These are phyloP conservation scores for Asteroscopus sphinx DNA, from an alignment of 2,888 invertebrate genomes.

Conservation along the genomic window DNA sequence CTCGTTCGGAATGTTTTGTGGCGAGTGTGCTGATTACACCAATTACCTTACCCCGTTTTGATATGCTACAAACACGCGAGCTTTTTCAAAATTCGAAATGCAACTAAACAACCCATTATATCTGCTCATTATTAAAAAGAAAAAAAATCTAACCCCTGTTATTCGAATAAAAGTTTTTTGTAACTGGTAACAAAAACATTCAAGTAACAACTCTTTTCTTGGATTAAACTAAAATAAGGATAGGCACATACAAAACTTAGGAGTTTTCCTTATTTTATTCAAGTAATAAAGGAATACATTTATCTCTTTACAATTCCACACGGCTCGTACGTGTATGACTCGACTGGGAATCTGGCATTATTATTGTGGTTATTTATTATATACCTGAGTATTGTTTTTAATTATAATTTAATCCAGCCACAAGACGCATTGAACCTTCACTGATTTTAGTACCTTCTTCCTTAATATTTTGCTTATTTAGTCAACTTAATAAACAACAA, in stretches of 20 bases:
- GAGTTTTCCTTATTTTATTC: too few relatives aligned
- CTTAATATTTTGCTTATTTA: too few relatives aligned
- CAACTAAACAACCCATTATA: conserved; percentile 27
- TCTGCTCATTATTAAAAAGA: conserved; percentile 45
- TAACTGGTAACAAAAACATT: neutral
- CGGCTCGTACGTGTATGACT: too few relatives aligned
- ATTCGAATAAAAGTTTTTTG: conserved; percentile 27
- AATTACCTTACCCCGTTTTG: conserved; percentile 55
- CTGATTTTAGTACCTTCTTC: too few relatives aligned
- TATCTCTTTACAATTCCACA: too few relatives aligned
- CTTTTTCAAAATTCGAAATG: conserved; percentile 48
- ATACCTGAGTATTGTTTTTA: too few relatives aligned
- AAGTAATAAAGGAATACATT: conserved; percentile 4
- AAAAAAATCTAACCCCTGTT: conserved; percentile 23
- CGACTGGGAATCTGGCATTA: too few relatives aligned
- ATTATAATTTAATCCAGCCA: too few relatives aligned
- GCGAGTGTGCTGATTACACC: conserved; percentile 44
- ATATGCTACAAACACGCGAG: conserved; percentile 54
- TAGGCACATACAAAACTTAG: too few relatives aligned
- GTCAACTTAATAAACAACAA: neutral
- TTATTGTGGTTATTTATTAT: too few relatives aligned
- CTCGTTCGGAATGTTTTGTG: conserved; percentile 46
- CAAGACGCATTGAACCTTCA: too few relatives aligned
- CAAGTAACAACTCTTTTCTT: neutral
- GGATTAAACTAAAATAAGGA: too few relatives aligned